A percentile compares a stretch with the other conserved stretches of the same genome.
phyloP scores from a whole-genome alignment of 2,797 vertebrate species.

The Trachops cirrhosus region DNA sequence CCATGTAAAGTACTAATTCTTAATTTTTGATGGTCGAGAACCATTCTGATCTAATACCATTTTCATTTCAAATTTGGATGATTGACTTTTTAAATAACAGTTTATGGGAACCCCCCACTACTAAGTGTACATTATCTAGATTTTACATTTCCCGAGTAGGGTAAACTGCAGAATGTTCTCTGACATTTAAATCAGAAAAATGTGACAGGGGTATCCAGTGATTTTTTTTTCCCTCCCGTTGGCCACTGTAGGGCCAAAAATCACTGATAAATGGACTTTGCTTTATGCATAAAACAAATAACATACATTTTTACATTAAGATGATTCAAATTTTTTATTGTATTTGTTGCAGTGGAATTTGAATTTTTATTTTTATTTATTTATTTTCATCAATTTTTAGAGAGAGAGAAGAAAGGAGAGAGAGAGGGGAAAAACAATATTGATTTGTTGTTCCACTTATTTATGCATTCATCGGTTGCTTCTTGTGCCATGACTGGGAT shows the following conservation, averaged over 20 bases:
- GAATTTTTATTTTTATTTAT: not conserved
- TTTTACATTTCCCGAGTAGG: constrained; percentile 29
- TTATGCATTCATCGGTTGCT: no score
- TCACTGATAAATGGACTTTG: not conserved
- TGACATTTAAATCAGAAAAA: not conserved
- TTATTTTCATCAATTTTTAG: no score
- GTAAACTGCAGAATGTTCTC: not conserved
- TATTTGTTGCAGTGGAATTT: no score
- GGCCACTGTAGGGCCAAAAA: not conserved
- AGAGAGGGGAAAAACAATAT: no score
- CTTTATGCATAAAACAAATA: not conserved
- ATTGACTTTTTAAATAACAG: constrained; percentile 18
- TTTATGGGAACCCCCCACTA: not conserved
- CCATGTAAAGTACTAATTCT: not conserved
- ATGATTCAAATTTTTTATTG: not conserved
- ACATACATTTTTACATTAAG: not conserved
- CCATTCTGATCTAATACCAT: not conserved
- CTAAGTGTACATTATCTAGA: not conserved
- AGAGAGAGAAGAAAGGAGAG: no score
- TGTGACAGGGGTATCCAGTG: not conserved
- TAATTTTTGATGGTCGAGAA: not conserved
- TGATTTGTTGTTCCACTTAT: no score
- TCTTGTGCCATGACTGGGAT: no score
- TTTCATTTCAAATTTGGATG: constrained; percentile 13
- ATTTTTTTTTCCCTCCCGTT: not conserved